A percentile compares a stretch with the other conserved stretches of the same genome.
Evolutionary conservation across 1,140 invertebrate species (phyloP).

Genomic region (Andricus grossulariae): DNA sequence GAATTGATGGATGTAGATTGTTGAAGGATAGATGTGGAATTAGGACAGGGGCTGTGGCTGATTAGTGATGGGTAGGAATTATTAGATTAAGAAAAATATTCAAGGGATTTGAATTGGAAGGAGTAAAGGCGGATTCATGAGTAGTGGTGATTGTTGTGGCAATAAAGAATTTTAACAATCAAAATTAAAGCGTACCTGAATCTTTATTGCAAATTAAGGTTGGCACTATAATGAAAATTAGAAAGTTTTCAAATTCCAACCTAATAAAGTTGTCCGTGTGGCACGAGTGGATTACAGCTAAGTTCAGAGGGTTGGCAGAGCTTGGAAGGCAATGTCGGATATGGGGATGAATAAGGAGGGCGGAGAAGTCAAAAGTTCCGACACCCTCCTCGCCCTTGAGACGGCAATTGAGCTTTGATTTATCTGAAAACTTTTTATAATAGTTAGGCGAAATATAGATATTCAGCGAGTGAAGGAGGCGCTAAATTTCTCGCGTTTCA

Average conservation of each 20-base stretch:
- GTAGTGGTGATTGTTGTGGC: no score
- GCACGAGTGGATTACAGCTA: conserved; percentile 13
- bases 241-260: neutral
- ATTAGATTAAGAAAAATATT: no score
- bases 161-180: no score
- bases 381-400: neutral
- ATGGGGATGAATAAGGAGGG: conserved; percentile 30
- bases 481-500: conserved; percentile 33
- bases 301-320: conserved; percentile 1
- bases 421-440: conserved; percentile 37
- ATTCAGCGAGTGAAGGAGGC: conserved; percentile 23
- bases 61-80: no score
- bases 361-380: conserved; percentile 32
- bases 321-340: conserved; percentile 15
- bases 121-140: no score
- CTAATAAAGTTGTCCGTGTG: conserved; percentile 6
- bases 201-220: no score
- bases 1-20: no score
- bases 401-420: conserved; percentile 35
- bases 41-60: no score
- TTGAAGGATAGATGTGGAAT: no score
- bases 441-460: conserved; percentile 34
- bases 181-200: no score
- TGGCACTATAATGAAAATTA: no score
- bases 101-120: no score